A percentile compares a stretch with the other conserved stretches of the same genome.
Conservation (phyloP, 2,797 vertebrate species). For the Lutjanus argentimaculatus region DNA sequence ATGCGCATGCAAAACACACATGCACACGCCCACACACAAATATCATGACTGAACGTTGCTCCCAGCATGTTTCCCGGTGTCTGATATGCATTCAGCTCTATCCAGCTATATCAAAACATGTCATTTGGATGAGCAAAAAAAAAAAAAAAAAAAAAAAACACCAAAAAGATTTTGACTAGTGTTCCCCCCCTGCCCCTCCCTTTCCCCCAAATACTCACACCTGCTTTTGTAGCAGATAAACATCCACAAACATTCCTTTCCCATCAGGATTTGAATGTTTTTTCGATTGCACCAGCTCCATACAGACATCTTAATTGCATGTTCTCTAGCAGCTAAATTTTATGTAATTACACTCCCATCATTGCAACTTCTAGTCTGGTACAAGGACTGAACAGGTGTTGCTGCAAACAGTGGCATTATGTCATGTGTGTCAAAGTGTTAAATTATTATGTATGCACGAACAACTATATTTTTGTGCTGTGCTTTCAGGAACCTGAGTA, state of each 20-base stretch:
- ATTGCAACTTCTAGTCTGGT: constrained; percentile 16
- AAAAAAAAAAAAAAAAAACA: neutral
- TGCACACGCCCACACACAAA: constrained; percentile 24
- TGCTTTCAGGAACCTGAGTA: too few relatives aligned
- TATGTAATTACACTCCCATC: constrained; percentile 50
- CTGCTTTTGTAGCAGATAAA: constrained; percentile 46
- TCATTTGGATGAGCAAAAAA: constrained; percentile 57
- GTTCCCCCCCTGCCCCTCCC: neutral
- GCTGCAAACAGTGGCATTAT: constrained; percentile 17
- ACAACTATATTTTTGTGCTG: too few relatives aligned
- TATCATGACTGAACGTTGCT: constrained; percentile 46
- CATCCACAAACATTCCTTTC: constrained; percentile 38
- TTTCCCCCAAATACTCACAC: constrained; percentile 43
- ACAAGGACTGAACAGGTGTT: constrained; percentile 43
- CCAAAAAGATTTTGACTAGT: constrained; percentile 16
- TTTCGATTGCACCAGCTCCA: constrained; percentile 20
- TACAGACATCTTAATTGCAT: constrained; percentile 53
- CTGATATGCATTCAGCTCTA: constrained; percentile 62
- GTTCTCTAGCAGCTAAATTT: constrained; percentile 36
- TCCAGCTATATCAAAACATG: constrained; percentile 62
- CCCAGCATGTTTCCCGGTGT: constrained; percentile 51
- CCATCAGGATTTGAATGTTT: constrained; percentile 29
- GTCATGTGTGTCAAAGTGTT: constrained; percentile 14
- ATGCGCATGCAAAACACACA: constrained; percentile 19
- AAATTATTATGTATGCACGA: too few relatives aligned